phyloP scores from a whole-genome alignment of 2,113 vertebrate species.

The Anarhynchus alexandrinus region DNA sequence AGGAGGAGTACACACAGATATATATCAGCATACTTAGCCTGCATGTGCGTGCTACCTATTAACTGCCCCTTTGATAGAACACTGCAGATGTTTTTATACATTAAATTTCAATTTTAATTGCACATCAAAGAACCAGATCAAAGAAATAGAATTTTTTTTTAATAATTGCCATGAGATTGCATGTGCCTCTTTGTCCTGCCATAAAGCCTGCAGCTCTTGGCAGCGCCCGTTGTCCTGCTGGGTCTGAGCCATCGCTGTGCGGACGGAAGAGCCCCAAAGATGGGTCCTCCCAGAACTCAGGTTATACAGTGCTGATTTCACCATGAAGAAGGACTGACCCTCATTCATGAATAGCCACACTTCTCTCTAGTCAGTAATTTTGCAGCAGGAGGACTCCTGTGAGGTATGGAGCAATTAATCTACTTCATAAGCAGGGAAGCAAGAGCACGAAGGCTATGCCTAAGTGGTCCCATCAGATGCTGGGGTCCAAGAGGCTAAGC shows the following conservation, averaged over 20 bases:
- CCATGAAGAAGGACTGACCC: not conserved
- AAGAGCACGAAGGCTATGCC: not conserved
- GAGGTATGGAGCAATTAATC: not conserved
- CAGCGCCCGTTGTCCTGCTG: not conserved
- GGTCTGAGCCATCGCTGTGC: not conserved
- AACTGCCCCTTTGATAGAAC: not conserved
- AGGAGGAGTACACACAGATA: not conserved
- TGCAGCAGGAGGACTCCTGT: not conserved
- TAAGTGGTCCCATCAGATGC: not conserved
- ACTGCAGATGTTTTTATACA: not conserved
- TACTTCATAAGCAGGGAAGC: not conserved
- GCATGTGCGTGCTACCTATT: accelerated
- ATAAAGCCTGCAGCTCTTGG: not conserved
- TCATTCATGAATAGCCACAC: not conserved
- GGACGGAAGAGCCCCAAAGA: not conserved
- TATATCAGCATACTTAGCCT: not conserved
- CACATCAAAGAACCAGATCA: not conserved
- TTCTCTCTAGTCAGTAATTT: not conserved
- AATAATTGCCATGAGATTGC: not conserved
- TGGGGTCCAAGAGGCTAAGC: not conserved
- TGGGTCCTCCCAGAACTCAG: not conserved
- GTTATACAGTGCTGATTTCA: not conserved
- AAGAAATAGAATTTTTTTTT: too few relatives aligned
- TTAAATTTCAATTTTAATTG: not conserved
- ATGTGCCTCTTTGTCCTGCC: not conserved